Conservation (phyloP, 1,140 invertebrate species). For the Panulirus ornatus region DNA sequence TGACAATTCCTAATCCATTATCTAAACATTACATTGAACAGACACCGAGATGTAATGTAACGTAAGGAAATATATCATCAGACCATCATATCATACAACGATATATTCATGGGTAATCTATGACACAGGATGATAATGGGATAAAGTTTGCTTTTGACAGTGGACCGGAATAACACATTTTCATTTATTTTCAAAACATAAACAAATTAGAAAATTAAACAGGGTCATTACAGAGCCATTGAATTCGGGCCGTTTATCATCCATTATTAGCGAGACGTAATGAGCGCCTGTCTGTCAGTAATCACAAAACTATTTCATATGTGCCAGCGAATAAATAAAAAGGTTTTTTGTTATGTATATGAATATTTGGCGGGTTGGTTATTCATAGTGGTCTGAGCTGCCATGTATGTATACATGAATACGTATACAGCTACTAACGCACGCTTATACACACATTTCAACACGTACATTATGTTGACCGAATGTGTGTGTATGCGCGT, state of each 20-base stretch:
- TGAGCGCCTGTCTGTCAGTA: conserved; percentile 26
- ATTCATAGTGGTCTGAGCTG: neutral
- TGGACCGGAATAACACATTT: neutral
- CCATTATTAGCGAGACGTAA: conserved; percentile 12
- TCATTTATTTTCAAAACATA: conserved; percentile 25
- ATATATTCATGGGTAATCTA: neutral
- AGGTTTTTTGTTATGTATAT: neutral
- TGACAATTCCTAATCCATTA: too few relatives aligned
- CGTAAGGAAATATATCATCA: neutral
- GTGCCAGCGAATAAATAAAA: neutral
- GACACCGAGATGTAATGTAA: neutral
- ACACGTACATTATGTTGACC: neutral
- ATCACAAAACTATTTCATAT: conserved; percentile 13
- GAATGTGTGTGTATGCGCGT: neutral
- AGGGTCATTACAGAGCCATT: conserved; percentile 36
- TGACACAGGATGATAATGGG: neutral
- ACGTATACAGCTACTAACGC: neutral
- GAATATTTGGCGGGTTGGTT: neutral
- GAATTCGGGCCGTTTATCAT: conserved; percentile 12
- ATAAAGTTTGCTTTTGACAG: neutral
- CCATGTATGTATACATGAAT: neutral
- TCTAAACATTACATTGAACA: neutral
- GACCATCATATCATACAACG: neutral
- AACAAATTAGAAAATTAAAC: conserved; percentile 44
- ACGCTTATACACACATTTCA: neutral